Evolutionary conservation across 1,140 invertebrate genomes (phyloP).

Genomic region (Pseudobourletiella spinata): DNA sequence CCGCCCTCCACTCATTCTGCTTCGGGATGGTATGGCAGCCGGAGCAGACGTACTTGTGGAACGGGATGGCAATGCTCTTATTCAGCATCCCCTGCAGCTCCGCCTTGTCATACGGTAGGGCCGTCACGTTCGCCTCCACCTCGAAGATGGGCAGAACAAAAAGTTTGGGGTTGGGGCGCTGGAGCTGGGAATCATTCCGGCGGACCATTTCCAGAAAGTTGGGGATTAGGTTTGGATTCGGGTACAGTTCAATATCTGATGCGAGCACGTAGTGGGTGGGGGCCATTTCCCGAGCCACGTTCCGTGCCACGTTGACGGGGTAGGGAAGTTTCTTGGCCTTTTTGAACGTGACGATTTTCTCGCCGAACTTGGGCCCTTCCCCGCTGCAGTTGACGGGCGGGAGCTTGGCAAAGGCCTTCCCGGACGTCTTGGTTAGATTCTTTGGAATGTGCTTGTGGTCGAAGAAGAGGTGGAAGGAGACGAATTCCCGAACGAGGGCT

Average conservation of each 20-base stretch:
- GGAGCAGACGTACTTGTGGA: slow-evolving; percentile 81
- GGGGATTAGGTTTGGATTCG: slow-evolving; percentile 51
- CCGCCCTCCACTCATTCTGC: slow-evolving; percentile 56
- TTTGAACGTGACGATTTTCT: slow-evolving; percentile 54
- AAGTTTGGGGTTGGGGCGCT: slow-evolving; percentile 57
- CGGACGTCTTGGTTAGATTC: slow-evolving; percentile 34
- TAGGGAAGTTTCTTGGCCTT: slow-evolving; percentile 68
- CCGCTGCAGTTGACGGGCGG: slow-evolving; percentile 29
- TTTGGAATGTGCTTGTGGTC: slow-evolving; percentile 72
- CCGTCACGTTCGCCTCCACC: slow-evolving; percentile 55
- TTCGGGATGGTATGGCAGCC: slow-evolving; percentile 78
- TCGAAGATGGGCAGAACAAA: slow-evolving; percentile 76
- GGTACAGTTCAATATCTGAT: slow-evolving; percentile 80
- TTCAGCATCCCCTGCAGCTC: slow-evolving; percentile 60
- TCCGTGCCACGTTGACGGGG: slow-evolving; percentile 78
- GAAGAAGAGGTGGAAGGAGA: slow-evolving; percentile 81
- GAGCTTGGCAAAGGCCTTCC: slow-evolving; percentile 13
- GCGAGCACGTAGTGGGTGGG: slow-evolving; percentile 73
- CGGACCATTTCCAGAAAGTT: slow-evolving; percentile 75
- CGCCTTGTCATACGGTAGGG: slow-evolving; percentile 63
- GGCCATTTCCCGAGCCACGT: slow-evolving; percentile 70
- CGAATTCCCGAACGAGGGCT: slow-evolving; percentile 58
- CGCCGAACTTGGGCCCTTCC: slow-evolving; percentile 19
- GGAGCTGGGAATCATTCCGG: slow-evolving; percentile 54
- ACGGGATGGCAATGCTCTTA: slow-evolving; percentile 70